phyloP scores from a whole-genome alignment of 2,888 invertebrate genomes.

The Leptothorax acervorum region DNA sequence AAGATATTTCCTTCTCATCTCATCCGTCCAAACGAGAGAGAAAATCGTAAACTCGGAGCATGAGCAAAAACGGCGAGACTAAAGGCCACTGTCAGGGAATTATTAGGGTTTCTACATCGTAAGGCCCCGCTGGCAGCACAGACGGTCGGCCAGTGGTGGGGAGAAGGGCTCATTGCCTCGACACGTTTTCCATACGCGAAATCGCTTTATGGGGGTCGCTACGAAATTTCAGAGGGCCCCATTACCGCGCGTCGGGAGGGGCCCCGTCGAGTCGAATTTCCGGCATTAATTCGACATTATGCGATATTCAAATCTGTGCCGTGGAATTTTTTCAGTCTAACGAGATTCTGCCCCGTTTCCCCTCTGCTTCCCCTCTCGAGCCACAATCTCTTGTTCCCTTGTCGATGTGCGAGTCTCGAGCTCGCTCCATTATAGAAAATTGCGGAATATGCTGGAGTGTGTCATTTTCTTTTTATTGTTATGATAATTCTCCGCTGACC shows the following conservation, averaged over 20 bases:
- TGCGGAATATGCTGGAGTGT: conserved; percentile 40
- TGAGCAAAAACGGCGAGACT: conserved; percentile 50
- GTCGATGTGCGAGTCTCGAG: conserved; percentile 34
- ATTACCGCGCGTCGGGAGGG: conserved; percentile 68
- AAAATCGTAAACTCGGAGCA: conserved; percentile 56
- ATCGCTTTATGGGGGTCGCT: conserved; percentile 75
- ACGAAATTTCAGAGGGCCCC: conserved; percentile 70
- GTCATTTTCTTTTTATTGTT: conserved; percentile 43
- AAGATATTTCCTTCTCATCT: conserved; percentile 41
- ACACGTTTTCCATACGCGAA: conserved; percentile 77
- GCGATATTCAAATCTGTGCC: conserved; percentile 84
- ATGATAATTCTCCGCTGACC: conserved; percentile 32
- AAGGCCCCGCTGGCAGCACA: conserved; percentile 64
- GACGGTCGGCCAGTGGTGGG: conserved; percentile 30
- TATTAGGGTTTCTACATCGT: conserved; percentile 73
- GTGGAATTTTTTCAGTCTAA: conserved; percentile 82
- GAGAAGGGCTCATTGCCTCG: conserved; percentile 58
- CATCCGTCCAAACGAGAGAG: conserved; percentile 35
- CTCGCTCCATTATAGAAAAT: conserved; percentile 55
- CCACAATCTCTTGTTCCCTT: conserved; percentile 48
- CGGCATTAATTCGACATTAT: conserved; percentile 85
- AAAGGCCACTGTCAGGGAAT: conserved; percentile 66
- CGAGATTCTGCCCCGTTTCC: conserved; percentile 75
- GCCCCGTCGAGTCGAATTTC: conserved; percentile 82
- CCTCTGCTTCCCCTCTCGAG: conserved; percentile 13